These are phyloP conservation scores for Channa maculata DNA, from an alignment of 2,113 vertebrate species.

Conservation along the genomic window DNA sequence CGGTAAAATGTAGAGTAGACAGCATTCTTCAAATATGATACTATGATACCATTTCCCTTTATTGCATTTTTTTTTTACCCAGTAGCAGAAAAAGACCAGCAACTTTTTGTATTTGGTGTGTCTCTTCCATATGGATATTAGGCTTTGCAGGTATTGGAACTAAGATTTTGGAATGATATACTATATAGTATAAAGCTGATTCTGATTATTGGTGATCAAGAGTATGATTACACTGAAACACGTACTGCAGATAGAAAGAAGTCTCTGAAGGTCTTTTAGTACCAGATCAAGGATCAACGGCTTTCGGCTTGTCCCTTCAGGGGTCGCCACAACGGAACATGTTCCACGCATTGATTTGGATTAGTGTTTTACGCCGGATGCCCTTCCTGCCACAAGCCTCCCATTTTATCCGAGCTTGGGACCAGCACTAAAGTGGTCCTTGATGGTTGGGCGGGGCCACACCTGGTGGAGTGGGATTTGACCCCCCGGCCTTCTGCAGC, in stretches of 20 bases:
- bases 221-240: background rate
- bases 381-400: no score
- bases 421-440: no score
- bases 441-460: no score
- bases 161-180: background rate
- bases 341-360: no score
- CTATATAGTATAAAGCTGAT: background rate
- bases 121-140: background rate
- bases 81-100: constrained; percentile 22
- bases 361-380: no score
- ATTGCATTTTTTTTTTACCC: background rate
- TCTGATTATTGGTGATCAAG: background rate
- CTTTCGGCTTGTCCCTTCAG: no score
- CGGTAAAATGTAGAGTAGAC: constrained; percentile 39
- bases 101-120: background rate
- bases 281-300: background rate
- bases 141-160: background rate
- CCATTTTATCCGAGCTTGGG: no score
- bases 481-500: no score
- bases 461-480: no score
- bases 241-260: constrained; percentile 9
- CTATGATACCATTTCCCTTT: constrained; percentile 56
- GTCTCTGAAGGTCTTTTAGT: constrained; percentile 2
- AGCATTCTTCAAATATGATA: constrained; percentile 45
- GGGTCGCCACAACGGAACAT: no score